phyloP scores from a whole-genome alignment of 2,113 vertebrate species.

The Platanista minor region DNA sequence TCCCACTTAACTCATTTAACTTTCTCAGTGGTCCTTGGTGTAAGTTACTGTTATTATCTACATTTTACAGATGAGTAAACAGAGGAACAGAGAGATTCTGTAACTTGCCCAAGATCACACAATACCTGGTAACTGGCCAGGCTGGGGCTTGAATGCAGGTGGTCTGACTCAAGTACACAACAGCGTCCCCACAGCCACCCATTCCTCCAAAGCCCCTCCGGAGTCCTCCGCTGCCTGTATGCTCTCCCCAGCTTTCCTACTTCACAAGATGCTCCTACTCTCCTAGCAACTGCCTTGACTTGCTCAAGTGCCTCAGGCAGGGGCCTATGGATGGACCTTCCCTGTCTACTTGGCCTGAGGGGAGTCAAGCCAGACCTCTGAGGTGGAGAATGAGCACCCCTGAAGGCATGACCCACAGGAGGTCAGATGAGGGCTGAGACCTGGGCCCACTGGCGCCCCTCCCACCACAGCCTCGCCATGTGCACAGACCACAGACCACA shows the following conservation, averaged over 20 bases:
- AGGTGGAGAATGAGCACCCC: background rate
- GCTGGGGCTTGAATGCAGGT: background rate
- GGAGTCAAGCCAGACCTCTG: background rate
- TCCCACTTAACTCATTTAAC: background rate
- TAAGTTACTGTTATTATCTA: background rate
- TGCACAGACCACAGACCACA: slow-evolving; percentile 32
- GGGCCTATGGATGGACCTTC: background rate
- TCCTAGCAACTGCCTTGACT: background rate
- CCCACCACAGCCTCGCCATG: background rate
- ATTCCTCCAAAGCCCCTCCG: background rate
- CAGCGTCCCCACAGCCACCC: background rate
- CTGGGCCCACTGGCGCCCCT: background rate
- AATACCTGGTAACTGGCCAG: background rate
- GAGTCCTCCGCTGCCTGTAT: too few species aligned
- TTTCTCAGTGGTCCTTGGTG: background rate
- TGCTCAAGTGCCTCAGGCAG: background rate
- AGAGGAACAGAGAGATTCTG: background rate
- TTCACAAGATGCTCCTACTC: background rate
- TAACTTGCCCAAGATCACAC: background rate
- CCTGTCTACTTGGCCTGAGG: background rate
- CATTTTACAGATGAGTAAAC: background rate
- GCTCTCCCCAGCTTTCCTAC: background rate
- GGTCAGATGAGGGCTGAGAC: background rate
- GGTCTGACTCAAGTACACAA: background rate
- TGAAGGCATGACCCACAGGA: background rate